phyloP scores from a whole-genome alignment of 1,140 invertebrate genomes.

The Diuraphis noxia region DNA sequence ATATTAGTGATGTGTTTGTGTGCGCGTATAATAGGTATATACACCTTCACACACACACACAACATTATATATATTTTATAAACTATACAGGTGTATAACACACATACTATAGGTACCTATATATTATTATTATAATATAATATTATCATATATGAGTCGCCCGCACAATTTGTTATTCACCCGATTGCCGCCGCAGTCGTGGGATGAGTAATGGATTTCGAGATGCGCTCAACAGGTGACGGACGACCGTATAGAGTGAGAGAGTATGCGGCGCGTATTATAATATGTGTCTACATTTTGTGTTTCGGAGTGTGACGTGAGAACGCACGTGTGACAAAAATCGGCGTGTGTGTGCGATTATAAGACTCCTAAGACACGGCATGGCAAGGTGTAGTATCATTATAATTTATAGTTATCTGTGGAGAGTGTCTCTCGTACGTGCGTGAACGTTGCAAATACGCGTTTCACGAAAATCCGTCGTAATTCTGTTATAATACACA shows the following conservation, averaged over 20 bases:
- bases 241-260: too few relatives aligned
- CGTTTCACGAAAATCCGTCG: background rate
- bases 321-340: conserved; percentile 3
- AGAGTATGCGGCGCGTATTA: background rate
- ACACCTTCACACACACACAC: background rate
- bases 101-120: background rate
- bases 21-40: background rate
- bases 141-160: background rate
- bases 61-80: background rate
- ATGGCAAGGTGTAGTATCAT: background rate
- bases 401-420: background rate
- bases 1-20: background rate
- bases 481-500: background rate
- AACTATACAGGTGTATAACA: background rate
- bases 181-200: background rate
- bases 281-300: background rate
- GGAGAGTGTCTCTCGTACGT: background rate
- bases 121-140: background rate
- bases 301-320: background rate
- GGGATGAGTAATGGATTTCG: conserved; percentile 29
- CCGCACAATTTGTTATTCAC: conserved; percentile 42
- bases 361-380: background rate
- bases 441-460: background rate
- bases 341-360: background rate
- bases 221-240: conserved; percentile 13